A percentile compares a stretch with the other conserved stretches of the same genome.
Conservation (phyloP, 2,797 vertebrate genomes). For the Pangasius mekongensis region DNA sequence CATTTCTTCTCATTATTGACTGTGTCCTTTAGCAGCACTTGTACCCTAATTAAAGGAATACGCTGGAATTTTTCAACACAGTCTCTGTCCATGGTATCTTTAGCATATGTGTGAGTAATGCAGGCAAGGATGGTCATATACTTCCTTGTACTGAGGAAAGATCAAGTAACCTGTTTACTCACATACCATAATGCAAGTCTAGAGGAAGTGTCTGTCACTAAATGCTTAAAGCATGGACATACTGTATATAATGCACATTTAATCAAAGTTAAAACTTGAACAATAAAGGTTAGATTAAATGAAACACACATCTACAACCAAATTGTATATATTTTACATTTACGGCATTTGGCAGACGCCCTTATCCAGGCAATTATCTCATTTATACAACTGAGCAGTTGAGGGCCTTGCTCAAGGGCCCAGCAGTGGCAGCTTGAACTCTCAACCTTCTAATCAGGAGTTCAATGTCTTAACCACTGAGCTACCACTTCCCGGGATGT, state of each 20-base stretch:
- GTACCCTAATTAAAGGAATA: neutral
- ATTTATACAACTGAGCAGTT: too few relatives aligned
- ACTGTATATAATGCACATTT: neutral
- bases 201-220: neutral
- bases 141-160: neutral
- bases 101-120: neutral
- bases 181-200: neutral
- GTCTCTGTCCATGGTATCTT: neutral
- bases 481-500: neutral
- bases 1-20: neutral
- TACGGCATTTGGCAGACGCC: too few relatives aligned
- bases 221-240: neutral
- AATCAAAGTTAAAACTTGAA: neutral
- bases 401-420: too few relatives aligned
- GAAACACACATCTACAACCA: too few relatives aligned
- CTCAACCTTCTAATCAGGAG: too few relatives aligned
- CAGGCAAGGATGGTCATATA: neutral
- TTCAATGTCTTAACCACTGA: too few relatives aligned
- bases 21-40: constrained; percentile 21
- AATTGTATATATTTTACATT: neutral
- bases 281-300: neutral
- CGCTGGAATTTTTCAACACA: too few relatives aligned
- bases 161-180: neutral
- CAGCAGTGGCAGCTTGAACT: too few relatives aligned
- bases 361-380: too few relatives aligned